Base-by-base conservation (phyloP, 2,797 vertebrate species). In the Neosilurus hyrtlii region DNA sequence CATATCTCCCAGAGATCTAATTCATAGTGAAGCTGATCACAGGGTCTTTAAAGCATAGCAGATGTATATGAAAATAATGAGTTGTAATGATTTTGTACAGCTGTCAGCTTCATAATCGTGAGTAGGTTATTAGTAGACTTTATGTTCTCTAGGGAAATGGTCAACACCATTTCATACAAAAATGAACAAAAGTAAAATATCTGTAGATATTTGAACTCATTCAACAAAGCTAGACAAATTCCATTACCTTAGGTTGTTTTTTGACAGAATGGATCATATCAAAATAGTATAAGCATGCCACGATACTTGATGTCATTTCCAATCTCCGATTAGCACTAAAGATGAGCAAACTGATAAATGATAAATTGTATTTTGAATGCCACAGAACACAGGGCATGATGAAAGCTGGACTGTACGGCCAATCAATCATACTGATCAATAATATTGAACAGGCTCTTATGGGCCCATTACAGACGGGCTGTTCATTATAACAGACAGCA, bases 341-440 rank as follows among this genome's bases (percentile, higher is more conserved):
- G 66, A 72, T 82, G 37, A 62, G 65, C 16, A 79, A 49, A 73
- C 80, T 73, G 74, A 51, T 59, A 74, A 59, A 82, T 79, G 80
- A 78, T 82, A 51, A 59, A 73, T 77, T 79, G 74, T 65, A 22
- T 77, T 71, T 80, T 63, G 54, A 63, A 54, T 56, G 79, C 82
- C 30, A 72, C 70, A 62, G 51, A 65, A 62, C 26, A 54, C 24
- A 79, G 30, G 57, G 66, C 37, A 52, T 72, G 80, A 68, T 82
- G 84, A 85, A 78, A 57, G 80, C 80, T 22, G 80, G 67, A 79
- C 74, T 63, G 62, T 76, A 72, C 51, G 57, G n/a, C 62, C 71
- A n/a, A 82, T 85, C 80, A 79, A 73, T 85, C 84, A 82, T 57
- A 49, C 20, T 72, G 80, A 82, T 85, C 84, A 82, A 82, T 85